phyloP scores from a whole-genome alignment of 2,113 vertebrate genomes.

The Heterotilapia buettikoferi region DNA sequence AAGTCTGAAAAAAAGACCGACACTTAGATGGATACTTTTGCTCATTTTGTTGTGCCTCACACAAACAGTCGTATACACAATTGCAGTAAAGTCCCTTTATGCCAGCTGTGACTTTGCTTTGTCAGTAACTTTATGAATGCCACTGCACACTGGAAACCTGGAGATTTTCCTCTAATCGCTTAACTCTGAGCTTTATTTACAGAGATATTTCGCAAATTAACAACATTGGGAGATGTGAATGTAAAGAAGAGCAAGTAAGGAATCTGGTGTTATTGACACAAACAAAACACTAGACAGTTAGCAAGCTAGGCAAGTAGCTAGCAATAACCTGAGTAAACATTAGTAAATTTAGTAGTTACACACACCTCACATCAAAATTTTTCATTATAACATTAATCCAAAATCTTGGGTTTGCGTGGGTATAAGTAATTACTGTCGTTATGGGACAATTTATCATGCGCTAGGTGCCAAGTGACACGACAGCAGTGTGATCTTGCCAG shows the following conservation, averaged over 20 bases:
- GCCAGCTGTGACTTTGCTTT: constrained; percentile 7
- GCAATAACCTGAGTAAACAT: not conserved
- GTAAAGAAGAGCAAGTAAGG: not conserved
- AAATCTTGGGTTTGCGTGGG: not conserved
- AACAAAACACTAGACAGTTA: not conserved
- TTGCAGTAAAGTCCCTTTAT: not conserved
- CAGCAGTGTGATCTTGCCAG: not conserved
- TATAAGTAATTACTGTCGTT: not conserved
- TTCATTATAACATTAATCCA: not conserved
- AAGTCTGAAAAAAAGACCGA: constrained; percentile 75
- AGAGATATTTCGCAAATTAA: not conserved
- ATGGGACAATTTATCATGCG: not conserved
- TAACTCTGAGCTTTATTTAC: not conserved
- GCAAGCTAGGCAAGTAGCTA: not conserved
- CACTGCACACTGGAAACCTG: not conserved
- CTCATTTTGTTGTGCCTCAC: not conserved
- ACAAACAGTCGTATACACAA: not conserved
- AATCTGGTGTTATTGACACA: no score
- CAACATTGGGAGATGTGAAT: not conserved
- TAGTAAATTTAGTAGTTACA: not conserved
- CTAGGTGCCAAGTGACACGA: constrained; percentile 34
- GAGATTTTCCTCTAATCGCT: not conserved
- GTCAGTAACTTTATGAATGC: constrained; percentile 11
- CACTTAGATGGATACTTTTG: not conserved
- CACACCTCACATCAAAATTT: no score